Percentiles rank a stretch among this genome's conserved stretches.
These are phyloP conservation scores for Aldrovandia affinis DNA, from an alignment of 2,797 vertebrate species.

Conservation along the genomic window DNA sequence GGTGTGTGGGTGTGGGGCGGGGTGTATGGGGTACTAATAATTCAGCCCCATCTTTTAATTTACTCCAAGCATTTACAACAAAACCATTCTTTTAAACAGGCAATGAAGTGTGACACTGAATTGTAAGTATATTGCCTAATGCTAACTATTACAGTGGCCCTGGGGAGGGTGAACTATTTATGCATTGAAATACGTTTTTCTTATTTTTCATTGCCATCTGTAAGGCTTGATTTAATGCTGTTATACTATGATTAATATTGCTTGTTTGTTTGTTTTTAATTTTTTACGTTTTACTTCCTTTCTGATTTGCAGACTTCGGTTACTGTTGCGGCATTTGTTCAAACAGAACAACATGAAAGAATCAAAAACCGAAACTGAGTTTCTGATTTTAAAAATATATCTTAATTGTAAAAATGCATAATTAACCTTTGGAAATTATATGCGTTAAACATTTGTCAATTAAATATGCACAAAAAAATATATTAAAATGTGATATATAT, in stretches of 20 bases:
- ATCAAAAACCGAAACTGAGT: not conserved
- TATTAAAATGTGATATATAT: not conserved
- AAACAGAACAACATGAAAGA: not conserved
- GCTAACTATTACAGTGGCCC: not conserved
- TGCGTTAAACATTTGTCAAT: not conserved
- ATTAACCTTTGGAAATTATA: not conserved
- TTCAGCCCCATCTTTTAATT: constrained; percentile 33
- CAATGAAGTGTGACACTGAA: constrained; percentile 1
- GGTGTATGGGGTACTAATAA: constrained; percentile 19
- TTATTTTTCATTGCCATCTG: not conserved
- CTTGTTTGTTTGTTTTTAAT: not conserved
- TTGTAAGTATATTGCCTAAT: constrained; percentile 6
- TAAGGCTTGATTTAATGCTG: not conserved
- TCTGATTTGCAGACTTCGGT: not conserved
- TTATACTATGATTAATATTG: not conserved
- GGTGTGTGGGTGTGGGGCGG: constrained; percentile 27
- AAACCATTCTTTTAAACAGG: constrained; percentile 2
- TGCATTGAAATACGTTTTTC: not conserved
- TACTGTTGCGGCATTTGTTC: not conserved
- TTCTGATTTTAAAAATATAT: not conserved
- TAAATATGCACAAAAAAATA: not conserved
- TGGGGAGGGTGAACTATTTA: not conserved
- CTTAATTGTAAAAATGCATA: not conserved
- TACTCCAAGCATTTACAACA: constrained; percentile 10
- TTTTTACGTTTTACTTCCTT: not conserved